Evolutionary conservation across 2,888 invertebrate genomes (phyloP), one percentile per base, ranked within the genome.

Genomic region (Spicauda simplicius): DNA sequence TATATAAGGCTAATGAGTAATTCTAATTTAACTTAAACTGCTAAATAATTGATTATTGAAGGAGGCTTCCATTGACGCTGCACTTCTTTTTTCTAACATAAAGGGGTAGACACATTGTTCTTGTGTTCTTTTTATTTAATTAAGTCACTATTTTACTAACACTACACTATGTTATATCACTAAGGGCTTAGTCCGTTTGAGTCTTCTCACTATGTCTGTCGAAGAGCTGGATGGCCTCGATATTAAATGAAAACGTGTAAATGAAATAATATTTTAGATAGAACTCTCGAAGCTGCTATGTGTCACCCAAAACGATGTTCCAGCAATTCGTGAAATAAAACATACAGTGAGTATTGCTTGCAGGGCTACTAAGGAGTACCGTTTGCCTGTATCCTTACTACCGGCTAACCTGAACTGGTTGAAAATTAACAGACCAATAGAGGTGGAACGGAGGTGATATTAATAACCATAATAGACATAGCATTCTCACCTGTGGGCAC

Each of bases 331-430:
- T 56, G 45, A 20, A 30, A 11, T 30, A n/a, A 52, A 30, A 16
- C 16, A 33, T 54, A 54, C 30, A 64, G 12, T 25, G 78, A 81
- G 63, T 70, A 76, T 90, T 84, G 81, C 80, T 91, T 91, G 67
- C 91, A 91, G 91, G 89, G 80, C 83, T 76, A 84, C 82, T 86
- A 88, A 87, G 83, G 84, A 87, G 77, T 87, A 84, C 84, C 85
- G 88, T 76, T 77, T 90, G 79, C 91, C 91, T 56, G 88, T 91
- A 79, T 91, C 91, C 69, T 87, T 91, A 85, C 81, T 91, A 79
- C 91, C 91, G 72, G 79, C 80, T 76, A 90, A 88, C 76, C 84
- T 90, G 79, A 81, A 83, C 76, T 89, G 86, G 87, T 87, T 90
- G 84, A 88, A 83, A 87, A 73, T 85, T 74, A 79, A 80, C 70